Percentiles rank a stretch among this genome's conserved stretches.
phyloP scores from a whole-genome alignment of 2,797 vertebrate species.

The Sebastes minor region DNA sequence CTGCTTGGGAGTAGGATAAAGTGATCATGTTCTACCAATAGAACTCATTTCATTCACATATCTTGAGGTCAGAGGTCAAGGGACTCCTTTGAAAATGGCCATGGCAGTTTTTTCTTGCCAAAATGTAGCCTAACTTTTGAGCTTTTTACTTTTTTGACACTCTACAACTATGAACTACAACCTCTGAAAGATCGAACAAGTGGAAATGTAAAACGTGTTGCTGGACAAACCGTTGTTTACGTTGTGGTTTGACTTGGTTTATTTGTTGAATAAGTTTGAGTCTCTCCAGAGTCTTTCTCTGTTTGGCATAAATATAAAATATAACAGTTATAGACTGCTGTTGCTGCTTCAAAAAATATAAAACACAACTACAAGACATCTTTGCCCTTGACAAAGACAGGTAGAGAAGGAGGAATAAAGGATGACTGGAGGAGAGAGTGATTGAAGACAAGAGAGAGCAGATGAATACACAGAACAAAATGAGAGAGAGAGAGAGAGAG shows the following conservation, averaged over 20 bases:
- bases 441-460: slow-evolving; percentile 4
- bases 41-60: no score
- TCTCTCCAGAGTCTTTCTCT: not conserved
- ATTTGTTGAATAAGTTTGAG: not conserved
- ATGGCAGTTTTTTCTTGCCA: no score
- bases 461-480: slow-evolving; percentile 17
- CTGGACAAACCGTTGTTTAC: not conserved
- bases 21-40: no score
- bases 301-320: not conserved
- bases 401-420: not conserved
- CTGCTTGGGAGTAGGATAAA: no score
- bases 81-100: no score
- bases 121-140: no score
- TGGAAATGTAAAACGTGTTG: no score
- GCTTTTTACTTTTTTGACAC: no score
- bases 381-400: not conserved
- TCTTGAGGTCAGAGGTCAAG: no score
- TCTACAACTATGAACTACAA: no score
- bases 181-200: no score
- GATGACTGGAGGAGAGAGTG: slow-evolving; percentile 26
- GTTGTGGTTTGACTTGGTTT: not conserved
- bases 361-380: not conserved
- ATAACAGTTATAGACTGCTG: not conserved
- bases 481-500: slow-evolving; percentile 14
- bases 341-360: not conserved